Percentiles rank a stretch among this genome's conserved stretches.
Evolutionary conservation across 2,888 invertebrate genomes (phyloP).

Genomic region (Epinotia brunnichana): DNA sequence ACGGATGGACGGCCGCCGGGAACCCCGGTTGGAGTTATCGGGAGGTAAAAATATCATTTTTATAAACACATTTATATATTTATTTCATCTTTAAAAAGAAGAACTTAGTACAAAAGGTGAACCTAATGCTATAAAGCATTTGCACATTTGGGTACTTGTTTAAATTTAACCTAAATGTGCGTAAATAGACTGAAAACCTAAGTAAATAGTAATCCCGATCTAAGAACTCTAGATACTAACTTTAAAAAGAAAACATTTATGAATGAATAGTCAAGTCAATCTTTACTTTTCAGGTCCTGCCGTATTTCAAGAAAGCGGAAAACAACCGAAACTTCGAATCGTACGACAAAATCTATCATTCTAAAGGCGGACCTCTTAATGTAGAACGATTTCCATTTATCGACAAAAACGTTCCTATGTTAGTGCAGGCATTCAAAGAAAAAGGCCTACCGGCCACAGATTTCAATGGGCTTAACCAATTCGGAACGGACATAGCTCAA

Average conservation of each 20-base stretch:
- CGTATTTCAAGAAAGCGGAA: slow-evolving; percentile 88
- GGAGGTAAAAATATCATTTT: slow-evolving; percentile 65
- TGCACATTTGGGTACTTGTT: too few relatives aligned
- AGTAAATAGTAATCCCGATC: too few relatives aligned
- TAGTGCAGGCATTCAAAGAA: slow-evolving; percentile 85
- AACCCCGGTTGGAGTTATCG: slow-evolving; percentile 86
- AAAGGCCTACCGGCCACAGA: slow-evolving; percentile 84
- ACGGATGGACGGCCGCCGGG: slow-evolving; percentile 85
- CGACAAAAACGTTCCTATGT: slow-evolving; percentile 82
- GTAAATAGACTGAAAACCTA: too few relatives aligned
- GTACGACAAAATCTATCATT: slow-evolving; percentile 83
- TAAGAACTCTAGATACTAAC: too few relatives aligned
- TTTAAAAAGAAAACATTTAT: too few relatives aligned
- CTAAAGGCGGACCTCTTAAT: slow-evolving; percentile 84
- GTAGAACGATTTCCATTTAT: slow-evolving; percentile 86
- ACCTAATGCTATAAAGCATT: too few relatives aligned
- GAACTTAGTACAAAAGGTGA: too few relatives aligned
- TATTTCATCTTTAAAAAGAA: too few relatives aligned
- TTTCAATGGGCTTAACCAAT: slow-evolving; percentile 82
- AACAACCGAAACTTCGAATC: slow-evolving; percentile 83
- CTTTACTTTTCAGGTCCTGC: slow-evolving; percentile 77
- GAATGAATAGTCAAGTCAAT: background rate
- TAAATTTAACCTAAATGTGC: background rate
- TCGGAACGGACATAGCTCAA: slow-evolving; percentile 86
- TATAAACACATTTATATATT: too few relatives aligned